phyloP scores from a whole-genome alignment of 2,888 invertebrate genomes.

The Patella pellucida region DNA sequence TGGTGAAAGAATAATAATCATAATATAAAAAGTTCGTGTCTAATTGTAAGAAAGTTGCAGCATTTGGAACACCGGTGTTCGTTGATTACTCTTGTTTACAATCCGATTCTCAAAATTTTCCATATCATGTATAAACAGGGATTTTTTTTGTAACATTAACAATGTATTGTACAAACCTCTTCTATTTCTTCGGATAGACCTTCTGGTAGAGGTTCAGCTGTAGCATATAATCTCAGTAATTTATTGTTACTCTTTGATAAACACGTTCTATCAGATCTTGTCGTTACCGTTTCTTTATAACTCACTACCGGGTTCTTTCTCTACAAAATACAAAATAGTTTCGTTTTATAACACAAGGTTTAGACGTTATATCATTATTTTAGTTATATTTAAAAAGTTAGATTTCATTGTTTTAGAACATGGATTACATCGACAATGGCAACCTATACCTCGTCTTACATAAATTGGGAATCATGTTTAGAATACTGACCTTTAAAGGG shows the following conservation, averaged over 20 bases:
- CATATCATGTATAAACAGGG: too few relatives aligned
- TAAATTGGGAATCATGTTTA: too few relatives aligned
- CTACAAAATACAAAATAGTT: constrained; percentile 79
- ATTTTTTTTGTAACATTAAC: not conserved
- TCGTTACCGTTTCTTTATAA: constrained; percentile 90
- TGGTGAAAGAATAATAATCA: constrained; percentile 57
- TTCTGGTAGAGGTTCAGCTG: constrained; percentile 95
- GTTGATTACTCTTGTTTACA: too few relatives aligned
- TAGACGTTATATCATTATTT: too few relatives aligned
- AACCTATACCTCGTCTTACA: too few relatives aligned
- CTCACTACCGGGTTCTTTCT: constrained; percentile 97
- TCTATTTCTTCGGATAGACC: constrained; percentile 98
- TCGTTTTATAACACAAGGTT: too few relatives aligned
- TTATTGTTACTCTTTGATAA: constrained; percentile 99
- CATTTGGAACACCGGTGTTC: too few relatives aligned
- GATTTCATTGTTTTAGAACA: too few relatives aligned
- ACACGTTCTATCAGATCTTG: constrained; percentile 94
- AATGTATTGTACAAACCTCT: constrained; percentile 73
- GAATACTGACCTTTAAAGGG: constrained; percentile 71
- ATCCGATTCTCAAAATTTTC: too few relatives aligned
- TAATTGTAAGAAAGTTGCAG: not conserved
- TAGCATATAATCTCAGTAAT: constrained; percentile 98
- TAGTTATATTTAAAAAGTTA: too few relatives aligned
- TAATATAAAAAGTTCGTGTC: not conserved
- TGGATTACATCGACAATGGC: too few relatives aligned